Conservation (phyloP, 2,888 invertebrate species). For the Papilio protenor region DNA sequence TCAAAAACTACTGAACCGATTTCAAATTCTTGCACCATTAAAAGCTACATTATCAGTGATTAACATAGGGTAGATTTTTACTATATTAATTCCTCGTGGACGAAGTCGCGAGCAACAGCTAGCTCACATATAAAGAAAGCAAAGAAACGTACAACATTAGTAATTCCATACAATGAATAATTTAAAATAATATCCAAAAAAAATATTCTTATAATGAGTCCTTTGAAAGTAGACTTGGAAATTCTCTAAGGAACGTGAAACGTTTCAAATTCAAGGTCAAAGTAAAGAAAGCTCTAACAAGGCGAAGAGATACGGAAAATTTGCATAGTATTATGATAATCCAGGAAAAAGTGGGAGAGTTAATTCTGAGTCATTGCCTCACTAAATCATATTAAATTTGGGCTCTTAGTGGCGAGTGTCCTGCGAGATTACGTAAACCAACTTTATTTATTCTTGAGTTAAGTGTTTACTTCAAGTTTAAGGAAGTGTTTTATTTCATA, state of each 20-base stretch:
- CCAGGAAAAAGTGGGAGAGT: conserved; percentile 46
- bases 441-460: conserved; percentile 39
- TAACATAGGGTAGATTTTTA: too few relatives aligned
- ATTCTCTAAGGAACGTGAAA: background rate
- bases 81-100: too few relatives aligned
- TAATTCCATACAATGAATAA: background rate
- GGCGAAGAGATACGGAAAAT: conserved; percentile 26
- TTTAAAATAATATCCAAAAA: background rate
- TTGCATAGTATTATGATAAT: conserved; percentile 48
- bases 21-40: too few relatives aligned
- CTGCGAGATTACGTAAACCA: conserved; percentile 31
- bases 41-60: too few relatives aligned
- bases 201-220: background rate
- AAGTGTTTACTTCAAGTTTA: conserved; percentile 31
- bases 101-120: too few relatives aligned
- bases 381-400: conserved; percentile 47
- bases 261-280: conserved; percentile 11
- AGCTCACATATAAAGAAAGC: too few relatives aligned
- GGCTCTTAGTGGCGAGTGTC: conserved; percentile 29
- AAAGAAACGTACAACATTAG: too few relatives aligned
- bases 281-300: conserved; percentile 14
- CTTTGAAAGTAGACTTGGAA: background rate
- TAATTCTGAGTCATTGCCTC: conserved; percentile 49
- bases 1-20: too few relatives aligned
- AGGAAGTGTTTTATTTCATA: background rate